Evolutionary conservation across 2,797 vertebrate genomes (phyloP), one percentile per base, ranked within the genome.

Genomic region (Danio jaintianensis): DNA sequence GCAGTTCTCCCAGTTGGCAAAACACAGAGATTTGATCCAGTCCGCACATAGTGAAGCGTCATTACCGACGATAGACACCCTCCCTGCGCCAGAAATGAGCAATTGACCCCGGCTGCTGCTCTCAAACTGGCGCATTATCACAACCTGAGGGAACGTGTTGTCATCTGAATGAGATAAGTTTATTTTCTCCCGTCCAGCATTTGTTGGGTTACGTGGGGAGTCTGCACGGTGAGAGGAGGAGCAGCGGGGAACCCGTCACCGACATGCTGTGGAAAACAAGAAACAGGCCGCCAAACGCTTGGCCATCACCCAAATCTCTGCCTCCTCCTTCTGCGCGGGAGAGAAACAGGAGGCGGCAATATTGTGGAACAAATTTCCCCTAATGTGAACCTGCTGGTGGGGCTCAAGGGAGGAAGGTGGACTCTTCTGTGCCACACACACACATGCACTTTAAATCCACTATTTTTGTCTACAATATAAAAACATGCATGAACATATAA

Each of bases 121-220:
- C 90, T 88, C 88, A 91, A 90, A 94, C 93, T 94, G 94, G 93
- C 92, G 90, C 93, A 92, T 91, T 92, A 90, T 96, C 94, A 95
- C 94, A 94, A 96, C 95, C 94, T 93, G 94, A 92, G 95, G 96
- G 94, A 94, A 94, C 89, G 91, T 94, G 95, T 96, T 97, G 96
- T 96, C 95, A 96, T 95, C 94, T 92, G 96, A 97, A 98, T 96
- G 94, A 96, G 95, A 97, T 95, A 96, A 96, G 96, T 97, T 97
- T 97, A 97, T 97, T 97, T 96, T 95, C 94, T 91, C 93, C 93
- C 89, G 91, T 89, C 89, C 93, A 93, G 94, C 96, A 96, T 97
- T 97, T 96, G 95, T 96, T 96, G 94, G 94, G 95, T 96, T 95
- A 96, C 95, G 95, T 95, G 89, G 96, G 94, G 94, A 94, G 94